Conservation (phyloP, 2,113 vertebrate species). For the Pitta sordida region DNA sequence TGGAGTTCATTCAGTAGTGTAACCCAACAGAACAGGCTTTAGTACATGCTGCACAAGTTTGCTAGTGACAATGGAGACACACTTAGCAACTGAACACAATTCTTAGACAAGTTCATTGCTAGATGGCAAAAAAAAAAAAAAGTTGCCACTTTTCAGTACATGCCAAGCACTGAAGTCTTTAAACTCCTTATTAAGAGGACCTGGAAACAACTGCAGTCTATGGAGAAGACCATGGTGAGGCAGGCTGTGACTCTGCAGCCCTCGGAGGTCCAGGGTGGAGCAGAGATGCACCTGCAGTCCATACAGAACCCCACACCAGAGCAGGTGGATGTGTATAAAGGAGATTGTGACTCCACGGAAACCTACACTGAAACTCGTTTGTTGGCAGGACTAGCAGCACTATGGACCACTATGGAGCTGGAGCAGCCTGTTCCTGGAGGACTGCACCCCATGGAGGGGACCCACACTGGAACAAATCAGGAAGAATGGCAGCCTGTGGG, state of each 20-base stretch:
- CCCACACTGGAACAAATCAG: neutral
- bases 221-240: neutral
- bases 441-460: fast-evolving
- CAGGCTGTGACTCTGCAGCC: neutral
- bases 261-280: neutral
- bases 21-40: neutral
- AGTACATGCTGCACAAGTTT: neutral
- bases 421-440: neutral
- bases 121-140: neutral
- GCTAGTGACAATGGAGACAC: neutral
- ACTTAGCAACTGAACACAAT: neutral
- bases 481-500: neutral
- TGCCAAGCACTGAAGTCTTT: neutral
- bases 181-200: neutral
- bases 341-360: neutral
- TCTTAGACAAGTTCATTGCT: neutral
- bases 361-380: neutral
- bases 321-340: neutral
- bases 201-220: neutral
- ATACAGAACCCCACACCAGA: fast-evolving
- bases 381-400: neutral
- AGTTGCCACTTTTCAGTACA: fast-evolving
- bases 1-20: neutral
- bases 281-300: neutral
- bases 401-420: neutral